phyloP scores from a whole-genome alignment of 2,888 invertebrate genomes.

The Spodoptera exigua region DNA sequence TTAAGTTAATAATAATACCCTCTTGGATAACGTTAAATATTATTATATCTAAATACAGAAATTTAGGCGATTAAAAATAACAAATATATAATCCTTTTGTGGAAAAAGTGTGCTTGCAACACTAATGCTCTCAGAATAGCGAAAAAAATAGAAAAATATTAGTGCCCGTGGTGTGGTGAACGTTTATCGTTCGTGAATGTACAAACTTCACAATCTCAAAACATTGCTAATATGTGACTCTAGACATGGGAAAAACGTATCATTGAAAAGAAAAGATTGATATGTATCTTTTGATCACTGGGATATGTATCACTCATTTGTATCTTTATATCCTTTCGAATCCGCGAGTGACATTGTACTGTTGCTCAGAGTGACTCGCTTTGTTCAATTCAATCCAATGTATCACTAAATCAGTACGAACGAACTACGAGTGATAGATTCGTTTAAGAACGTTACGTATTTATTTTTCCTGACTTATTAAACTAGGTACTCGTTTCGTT shows the following conservation, averaged over 20 bases:
- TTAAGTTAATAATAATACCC: too few species aligned
- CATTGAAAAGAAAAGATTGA: slow-evolving; percentile 1
- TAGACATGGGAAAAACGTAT: too few species aligned
- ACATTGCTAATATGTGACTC: slow-evolving; percentile 40
- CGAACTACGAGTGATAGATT: too few species aligned
- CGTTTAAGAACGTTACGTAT: too few species aligned
- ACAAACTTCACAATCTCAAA: slow-evolving; percentile 23
- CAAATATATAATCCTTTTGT: slow-evolving; percentile 5
- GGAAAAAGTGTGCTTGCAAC: slow-evolving; percentile 18
- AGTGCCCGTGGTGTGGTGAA: slow-evolving; percentile 27
- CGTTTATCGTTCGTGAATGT: slow-evolving; percentile 35
- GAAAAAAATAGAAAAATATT: slow-evolving; percentile 39
- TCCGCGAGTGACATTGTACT: slow-evolving; percentile 3
- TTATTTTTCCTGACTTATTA: too few species aligned
- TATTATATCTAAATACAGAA: neutral
- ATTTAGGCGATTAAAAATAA: slow-evolving; percentile 1
- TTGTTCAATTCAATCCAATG: slow-evolving; percentile 3
- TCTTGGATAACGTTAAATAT: too few species aligned
- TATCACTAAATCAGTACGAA: neutral
- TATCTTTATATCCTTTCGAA: slow-evolving; percentile 6
- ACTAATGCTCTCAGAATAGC: neutral
- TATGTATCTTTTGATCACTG: slow-evolving; percentile 2
- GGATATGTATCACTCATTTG: slow-evolving; percentile 6
- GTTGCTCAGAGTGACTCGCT: too few species aligned
- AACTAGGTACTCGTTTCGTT: too few species aligned